phyloP scores from a whole-genome alignment of 2,888 invertebrate species.

The Eristalinus sepulchralis region DNA sequence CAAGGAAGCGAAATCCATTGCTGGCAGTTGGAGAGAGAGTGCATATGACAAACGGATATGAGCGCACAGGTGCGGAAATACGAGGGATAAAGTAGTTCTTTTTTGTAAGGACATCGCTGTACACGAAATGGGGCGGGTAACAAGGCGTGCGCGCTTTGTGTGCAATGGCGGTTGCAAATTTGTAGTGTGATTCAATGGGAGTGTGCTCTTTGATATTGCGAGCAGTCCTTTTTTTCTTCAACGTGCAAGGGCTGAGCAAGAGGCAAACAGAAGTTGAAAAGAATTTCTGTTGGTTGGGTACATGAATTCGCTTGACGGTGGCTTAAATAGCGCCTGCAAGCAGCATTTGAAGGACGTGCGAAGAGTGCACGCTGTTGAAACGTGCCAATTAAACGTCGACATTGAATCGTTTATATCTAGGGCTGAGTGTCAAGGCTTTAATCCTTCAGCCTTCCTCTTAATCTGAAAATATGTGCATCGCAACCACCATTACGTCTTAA shows the following conservation, averaged over 20 bases:
- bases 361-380: background rate
- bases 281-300: constrained; percentile 35
- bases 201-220: constrained; percentile 28
- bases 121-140: background rate
- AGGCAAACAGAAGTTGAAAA: constrained; percentile 43
- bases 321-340: constrained; percentile 13
- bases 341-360: background rate
- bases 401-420: background rate
- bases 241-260: constrained; percentile 15
- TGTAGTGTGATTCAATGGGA: constrained; percentile 47
- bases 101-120: constrained; percentile 17
- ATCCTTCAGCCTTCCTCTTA: background rate
- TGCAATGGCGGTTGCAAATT: constrained; percentile 47
- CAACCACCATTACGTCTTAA: no score
- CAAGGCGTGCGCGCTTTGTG: constrained; percentile 30
- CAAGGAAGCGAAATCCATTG: constrained; percentile 36
- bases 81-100: constrained; percentile 30
- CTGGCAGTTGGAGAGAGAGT: constrained; percentile 12
- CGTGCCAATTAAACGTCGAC: constrained; percentile 12
- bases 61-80: constrained; percentile 53
- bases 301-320: constrained; percentile 27
- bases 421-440: background rate
- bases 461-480: background rate
- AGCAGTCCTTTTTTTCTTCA: background rate
- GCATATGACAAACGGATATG: constrained; percentile 66